Base-by-base conservation (phyloP, 2,888 invertebrate species). In the Phymatocera aterrima region DNA sequence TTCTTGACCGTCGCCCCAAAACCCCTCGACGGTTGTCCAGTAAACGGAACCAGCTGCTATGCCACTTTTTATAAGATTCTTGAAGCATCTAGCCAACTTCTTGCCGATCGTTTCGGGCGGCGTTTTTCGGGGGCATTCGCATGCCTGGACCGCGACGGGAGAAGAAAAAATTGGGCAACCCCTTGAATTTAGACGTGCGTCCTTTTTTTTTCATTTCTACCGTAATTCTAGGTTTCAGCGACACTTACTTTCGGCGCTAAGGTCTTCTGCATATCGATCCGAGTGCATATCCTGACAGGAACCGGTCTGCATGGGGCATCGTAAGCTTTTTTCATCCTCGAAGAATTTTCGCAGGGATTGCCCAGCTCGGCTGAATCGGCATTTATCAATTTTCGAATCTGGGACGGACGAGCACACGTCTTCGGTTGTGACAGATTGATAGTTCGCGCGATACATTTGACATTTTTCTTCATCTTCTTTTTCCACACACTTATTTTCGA, bases 1-100 rank as follows among this genome's bases (percentile, higher is more conserved):
- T 65, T 91, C 87, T 31, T 85, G 85, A 6, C 89, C 83, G 75
- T 87, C 87, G 0, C 92, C 91, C 92, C 92, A 92, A 10, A 92
- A 79, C 12, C 92, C 92, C 79, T 91, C 88, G 79, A 90, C 87
- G 18, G 88, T 88, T 0, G 91, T 90, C 84, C 91, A 89, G 80
- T 91, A 92, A 57, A 91, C 84, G 18, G 91, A 84, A 24, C 89
- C 91, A 8, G 85, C 88, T 0, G 89, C 90, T 40, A 91, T 79
- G 1, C 85, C 84, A 3, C 88, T 84, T 83, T 92, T 92, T 34
- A 88, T 8, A 1, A 90, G 85, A 46, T 91, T 85, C 24, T 86
- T 82, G 5, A 87, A 48, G 31, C 80, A 75, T 3, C 43, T 48
- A 70, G 65, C 70, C 2, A 86, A 48, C n/a, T 78, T 79, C 12